phyloP scores from a whole-genome alignment of 1,140 invertebrate species.

The Aphaenogaster rudis region DNA sequence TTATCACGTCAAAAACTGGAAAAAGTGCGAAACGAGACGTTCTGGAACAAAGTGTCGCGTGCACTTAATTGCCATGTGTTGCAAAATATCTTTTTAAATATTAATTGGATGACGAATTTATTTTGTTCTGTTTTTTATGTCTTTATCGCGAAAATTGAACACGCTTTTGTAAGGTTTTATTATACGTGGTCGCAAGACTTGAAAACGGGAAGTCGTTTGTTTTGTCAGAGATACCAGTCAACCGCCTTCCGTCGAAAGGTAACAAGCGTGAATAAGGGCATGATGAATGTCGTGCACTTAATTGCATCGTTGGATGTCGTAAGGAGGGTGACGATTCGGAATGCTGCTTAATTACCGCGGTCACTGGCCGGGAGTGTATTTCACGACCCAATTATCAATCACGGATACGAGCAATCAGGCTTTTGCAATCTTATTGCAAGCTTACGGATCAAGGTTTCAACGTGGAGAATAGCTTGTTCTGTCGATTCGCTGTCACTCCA shows the following conservation, averaged over 20 bases:
- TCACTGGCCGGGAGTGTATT: constrained; percentile 33
- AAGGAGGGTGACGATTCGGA: constrained; percentile 15
- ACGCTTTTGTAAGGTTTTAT: neutral
- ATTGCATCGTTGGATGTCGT: constrained; percentile 22
- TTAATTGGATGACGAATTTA: constrained; percentile 10
- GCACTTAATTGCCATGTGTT: constrained; percentile 17
- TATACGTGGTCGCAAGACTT: neutral
- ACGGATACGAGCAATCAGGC: constrained; percentile 26
- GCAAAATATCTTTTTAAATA: neutral
- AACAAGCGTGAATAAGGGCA: constrained; percentile 9
- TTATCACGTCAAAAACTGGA: neutral
- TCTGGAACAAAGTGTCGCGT: constrained; percentile 18
- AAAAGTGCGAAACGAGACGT: neutral
- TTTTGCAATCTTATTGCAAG: constrained; percentile 41
- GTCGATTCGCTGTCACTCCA: neutral
- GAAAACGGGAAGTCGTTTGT: constrained; percentile 22
- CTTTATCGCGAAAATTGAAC: neutral
- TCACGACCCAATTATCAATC: constrained; percentile 36
- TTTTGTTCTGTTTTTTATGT: neutral
- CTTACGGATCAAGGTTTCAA: neutral
- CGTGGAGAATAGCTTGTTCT: neutral
- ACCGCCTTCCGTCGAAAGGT: neutral
- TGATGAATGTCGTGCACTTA: constrained; percentile 29
- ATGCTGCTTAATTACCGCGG: constrained; percentile 21
- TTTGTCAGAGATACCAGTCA: neutral